phyloP scores from a whole-genome alignment of 2,113 vertebrate genomes.

The Hiodon alosoides region DNA sequence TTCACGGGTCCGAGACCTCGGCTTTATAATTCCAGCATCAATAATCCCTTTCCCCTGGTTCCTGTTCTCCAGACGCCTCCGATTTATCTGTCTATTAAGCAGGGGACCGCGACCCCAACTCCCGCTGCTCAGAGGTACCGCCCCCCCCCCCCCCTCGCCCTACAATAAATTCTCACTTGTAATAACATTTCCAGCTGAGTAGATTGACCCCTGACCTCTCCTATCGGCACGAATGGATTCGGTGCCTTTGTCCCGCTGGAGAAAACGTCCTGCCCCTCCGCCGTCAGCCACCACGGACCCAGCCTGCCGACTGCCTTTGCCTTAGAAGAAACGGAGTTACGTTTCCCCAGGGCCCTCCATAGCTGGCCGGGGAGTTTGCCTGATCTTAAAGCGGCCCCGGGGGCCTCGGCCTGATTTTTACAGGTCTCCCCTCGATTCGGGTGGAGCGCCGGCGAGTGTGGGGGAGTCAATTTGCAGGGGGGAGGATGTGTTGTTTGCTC shows the following conservation, averaged over 20 bases:
- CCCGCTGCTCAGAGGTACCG: constrained; percentile 42
- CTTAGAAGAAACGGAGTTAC: not conserved
- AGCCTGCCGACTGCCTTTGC: not conserved
- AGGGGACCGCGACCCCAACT: constrained; percentile 43
- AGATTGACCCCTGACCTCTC: constrained; percentile 49
- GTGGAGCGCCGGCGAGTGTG: not conserved
- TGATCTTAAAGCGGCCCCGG: constrained; percentile 28
- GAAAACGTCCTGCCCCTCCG: not conserved
- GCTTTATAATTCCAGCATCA: constrained; percentile 59
- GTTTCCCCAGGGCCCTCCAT: not conserved
- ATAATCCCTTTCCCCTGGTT: constrained; percentile 47
- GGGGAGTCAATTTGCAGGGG: constrained; percentile 9
- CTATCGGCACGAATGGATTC: constrained; percentile 30
- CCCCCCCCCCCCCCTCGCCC: no score
- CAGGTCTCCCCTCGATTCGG: not conserved
- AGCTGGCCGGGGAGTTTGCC: constrained; percentile 13
- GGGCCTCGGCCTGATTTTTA: constrained; percentile 16
- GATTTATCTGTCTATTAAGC: constrained; percentile 58
- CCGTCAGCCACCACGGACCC: not conserved
- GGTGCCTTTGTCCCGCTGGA: not conserved
- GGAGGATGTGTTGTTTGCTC: not conserved
- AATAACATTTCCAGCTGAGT: constrained; percentile 58
- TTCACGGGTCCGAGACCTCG: constrained; percentile 53
- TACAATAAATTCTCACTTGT: constrained; percentile 58
- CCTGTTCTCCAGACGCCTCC: constrained; percentile 59